Conservation (phyloP, 2,888 invertebrate genomes). For the Leucophenga maculata region DNA sequence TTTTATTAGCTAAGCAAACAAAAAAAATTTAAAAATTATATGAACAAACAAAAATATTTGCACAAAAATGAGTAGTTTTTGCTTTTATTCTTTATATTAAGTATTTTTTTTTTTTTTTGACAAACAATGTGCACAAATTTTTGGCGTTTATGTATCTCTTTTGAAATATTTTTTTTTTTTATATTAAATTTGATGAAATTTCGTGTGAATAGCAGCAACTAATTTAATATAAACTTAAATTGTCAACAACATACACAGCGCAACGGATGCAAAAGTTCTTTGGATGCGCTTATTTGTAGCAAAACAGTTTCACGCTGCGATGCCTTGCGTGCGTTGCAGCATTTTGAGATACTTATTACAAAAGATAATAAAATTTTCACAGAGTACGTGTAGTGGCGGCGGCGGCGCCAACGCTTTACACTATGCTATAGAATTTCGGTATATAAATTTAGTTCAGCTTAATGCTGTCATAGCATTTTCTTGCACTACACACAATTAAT, state of each 20-base stretch:
- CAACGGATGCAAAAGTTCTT: not conserved
- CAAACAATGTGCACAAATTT: too few relatives aligned
- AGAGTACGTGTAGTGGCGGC: not conserved
- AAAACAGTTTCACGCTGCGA: not conserved
- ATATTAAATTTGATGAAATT: too few relatives aligned
- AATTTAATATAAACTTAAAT: constrained; percentile 21
- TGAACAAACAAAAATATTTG: too few relatives aligned
- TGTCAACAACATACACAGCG: constrained; percentile 4
- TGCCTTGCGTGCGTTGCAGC: not conserved
- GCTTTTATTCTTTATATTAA: too few relatives aligned
- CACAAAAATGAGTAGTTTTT: too few relatives aligned
- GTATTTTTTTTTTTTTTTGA: too few relatives aligned
- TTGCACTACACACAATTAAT: too few relatives aligned
- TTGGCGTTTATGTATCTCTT: not conserved
- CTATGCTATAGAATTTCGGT: too few relatives aligned
- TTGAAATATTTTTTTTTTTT: constrained; percentile 5
- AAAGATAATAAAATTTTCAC: constrained; percentile 24
- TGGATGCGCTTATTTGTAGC: not conserved
- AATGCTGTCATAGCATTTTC: too few relatives aligned
- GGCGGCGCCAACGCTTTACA: not conserved
- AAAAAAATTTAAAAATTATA: too few relatives aligned
- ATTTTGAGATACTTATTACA: constrained; percentile 10
- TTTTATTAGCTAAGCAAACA: too few relatives aligned
- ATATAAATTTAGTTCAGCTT: too few relatives aligned
- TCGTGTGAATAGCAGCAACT: not conserved